phyloP scores from a whole-genome alignment of 2,113 vertebrate genomes.

The Chinchilla lanigera region DNA sequence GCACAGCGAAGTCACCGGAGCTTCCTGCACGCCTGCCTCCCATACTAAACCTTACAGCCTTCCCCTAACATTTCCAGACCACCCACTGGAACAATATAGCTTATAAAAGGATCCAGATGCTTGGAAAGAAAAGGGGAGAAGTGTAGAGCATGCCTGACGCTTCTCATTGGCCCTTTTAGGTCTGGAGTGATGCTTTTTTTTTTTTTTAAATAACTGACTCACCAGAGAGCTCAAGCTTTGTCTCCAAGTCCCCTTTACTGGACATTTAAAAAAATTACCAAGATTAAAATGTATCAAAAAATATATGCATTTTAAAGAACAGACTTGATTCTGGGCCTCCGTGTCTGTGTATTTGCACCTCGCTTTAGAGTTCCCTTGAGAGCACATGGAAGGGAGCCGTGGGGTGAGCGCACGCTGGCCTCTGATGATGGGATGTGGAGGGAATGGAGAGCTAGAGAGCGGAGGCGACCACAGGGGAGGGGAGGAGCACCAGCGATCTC shows the following conservation, averaged over 20 bases:
- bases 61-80: constrained; percentile 71
- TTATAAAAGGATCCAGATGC: constrained; percentile 77
- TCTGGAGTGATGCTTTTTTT: neutral
- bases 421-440: neutral
- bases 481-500: neutral
- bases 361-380: neutral
- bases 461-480: neutral
- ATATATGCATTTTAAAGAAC: neutral
- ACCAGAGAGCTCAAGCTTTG: constrained; percentile 3
- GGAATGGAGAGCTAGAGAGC: neutral
- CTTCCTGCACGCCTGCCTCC: constrained; percentile 47
- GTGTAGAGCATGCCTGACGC: neutral
- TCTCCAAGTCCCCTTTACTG: neutral
- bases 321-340: neutral
- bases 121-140: constrained; percentile 49
- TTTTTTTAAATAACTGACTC: constrained; percentile 29
- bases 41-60: constrained; percentile 67
- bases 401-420: neutral
- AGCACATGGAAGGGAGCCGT: neutral
- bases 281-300: neutral
- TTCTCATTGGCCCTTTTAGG: constrained; percentile 30
- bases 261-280: neutral
- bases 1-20: neutral
- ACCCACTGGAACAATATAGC: constrained; percentile 70
- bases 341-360: neutral